Conservation (phyloP, 2,797 vertebrate genomes). For the Rhyacichthys aspro region DNA sequence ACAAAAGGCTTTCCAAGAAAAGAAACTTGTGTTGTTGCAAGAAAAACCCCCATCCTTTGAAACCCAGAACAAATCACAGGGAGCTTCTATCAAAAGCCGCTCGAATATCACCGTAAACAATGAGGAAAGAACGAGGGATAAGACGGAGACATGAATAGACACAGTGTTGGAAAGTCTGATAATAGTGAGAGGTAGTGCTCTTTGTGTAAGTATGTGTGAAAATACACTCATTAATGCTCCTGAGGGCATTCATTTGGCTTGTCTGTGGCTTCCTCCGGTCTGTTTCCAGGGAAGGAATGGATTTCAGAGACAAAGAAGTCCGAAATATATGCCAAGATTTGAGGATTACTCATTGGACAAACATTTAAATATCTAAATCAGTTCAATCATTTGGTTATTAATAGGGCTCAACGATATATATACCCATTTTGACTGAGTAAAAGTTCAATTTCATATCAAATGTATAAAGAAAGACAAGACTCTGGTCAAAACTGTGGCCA, state of each 20-base stretch:
- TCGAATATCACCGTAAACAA: slow-evolving; percentile 37
- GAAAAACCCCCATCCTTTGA: slow-evolving; percentile 54
- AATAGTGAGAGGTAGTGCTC: neutral
- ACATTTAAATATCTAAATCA: too few relatives aligned
- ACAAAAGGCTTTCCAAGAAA: slow-evolving; percentile 24
- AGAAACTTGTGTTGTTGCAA: slow-evolving; percentile 28
- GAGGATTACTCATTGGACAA: too few relatives aligned
- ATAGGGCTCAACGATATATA: too few relatives aligned
- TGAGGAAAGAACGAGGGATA: slow-evolving; percentile 1
- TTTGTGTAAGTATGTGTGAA: neutral
- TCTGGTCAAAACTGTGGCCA: too few relatives aligned
- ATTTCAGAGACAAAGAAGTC: slow-evolving; percentile 9
- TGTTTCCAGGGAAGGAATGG: slow-evolving; percentile 1
- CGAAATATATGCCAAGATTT: too few relatives aligned
- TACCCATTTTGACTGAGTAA: too few relatives aligned
- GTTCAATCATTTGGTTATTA: too few relatives aligned
- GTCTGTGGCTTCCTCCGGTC: neutral
- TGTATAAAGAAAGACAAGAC: too few relatives aligned
- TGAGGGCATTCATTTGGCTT: neutral
- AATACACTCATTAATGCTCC: neutral
- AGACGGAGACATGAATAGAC: neutral
- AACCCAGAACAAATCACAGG: slow-evolving; percentile 17
- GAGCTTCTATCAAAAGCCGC: slow-evolving; percentile 32
- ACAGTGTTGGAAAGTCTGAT: neutral
- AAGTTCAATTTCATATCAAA: too few relatives aligned